Evolutionary conservation across 2,888 invertebrate species (phyloP).

Genomic region (Leucophenga montana): DNA sequence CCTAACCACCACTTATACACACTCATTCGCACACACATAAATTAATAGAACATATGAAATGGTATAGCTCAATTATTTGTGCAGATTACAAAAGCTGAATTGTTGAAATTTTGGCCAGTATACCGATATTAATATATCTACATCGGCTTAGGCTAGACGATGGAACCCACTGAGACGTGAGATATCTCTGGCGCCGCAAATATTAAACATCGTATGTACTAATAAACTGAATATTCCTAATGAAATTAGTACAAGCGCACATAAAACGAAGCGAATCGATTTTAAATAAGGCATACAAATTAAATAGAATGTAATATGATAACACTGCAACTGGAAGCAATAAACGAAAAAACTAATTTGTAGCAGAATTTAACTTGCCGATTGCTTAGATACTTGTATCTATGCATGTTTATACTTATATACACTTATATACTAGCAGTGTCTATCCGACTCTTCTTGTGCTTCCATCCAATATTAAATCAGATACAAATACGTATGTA

Average conservation of each 20-base stretch:
- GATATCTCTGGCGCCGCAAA: slow-evolving; percentile 11
- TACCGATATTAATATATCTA: background rate
- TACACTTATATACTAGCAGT: background rate
- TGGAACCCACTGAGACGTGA: slow-evolving; percentile 6
- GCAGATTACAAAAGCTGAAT: background rate
- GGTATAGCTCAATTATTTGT: slow-evolving; percentile 2
- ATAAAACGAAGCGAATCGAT: background rate
- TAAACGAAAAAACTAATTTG: slow-evolving; percentile 57
- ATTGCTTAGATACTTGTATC: slow-evolving; percentile 24
- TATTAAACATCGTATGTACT: slow-evolving; percentile 9
- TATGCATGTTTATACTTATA: background rate
- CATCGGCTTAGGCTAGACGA: background rate
- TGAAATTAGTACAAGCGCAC: background rate
- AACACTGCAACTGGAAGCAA: slow-evolving; percentile 43
- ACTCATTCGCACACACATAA: background rate
- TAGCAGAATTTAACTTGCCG: slow-evolving; percentile 54
- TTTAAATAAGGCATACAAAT: background rate
- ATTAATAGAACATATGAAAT: background rate
- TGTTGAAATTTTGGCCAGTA: background rate
- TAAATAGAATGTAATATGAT: slow-evolving; percentile 39
- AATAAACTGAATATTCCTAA: background rate
- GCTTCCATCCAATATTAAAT: slow-evolving; percentile 24
- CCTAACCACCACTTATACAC: too few relatives aligned
- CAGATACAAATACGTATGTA: slow-evolving; percentile 15
- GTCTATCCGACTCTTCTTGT: background rate